Percentiles rank a stretch among this genome's conserved stretches.
These are phyloP conservation scores for Labeo calbasu DNA, from an alignment of 2,797 vertebrate genomes.

Conservation along the genomic window DNA sequence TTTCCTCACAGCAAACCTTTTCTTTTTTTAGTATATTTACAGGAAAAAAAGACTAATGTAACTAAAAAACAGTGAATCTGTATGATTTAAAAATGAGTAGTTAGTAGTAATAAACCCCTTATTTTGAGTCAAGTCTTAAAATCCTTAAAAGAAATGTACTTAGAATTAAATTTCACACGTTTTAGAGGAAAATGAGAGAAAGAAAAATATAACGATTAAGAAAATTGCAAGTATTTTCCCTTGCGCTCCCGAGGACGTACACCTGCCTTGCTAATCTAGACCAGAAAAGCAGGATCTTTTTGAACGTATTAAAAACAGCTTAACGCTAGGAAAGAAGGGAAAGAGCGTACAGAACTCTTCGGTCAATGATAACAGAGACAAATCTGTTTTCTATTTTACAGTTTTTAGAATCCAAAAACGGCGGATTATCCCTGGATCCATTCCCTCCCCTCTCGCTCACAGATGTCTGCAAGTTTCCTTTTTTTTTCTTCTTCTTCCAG, in stretches of 20 bases:
- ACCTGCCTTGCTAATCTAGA: constrained; percentile 79
- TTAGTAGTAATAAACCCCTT: neutral
- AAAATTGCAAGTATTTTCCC: constrained; percentile 78
- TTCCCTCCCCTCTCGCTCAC: constrained; percentile 69
- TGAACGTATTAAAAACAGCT: constrained; percentile 86
- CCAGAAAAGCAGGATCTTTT: constrained; percentile 84
- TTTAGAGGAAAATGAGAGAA: neutral
- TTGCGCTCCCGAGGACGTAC: constrained; percentile 76
- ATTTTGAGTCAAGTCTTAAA: neutral
- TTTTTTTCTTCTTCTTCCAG: constrained; percentile 55
- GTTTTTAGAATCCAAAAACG: constrained; percentile 84
- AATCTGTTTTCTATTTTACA: constrained; percentile 95
- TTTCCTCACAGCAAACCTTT: neutral
- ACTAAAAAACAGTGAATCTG: neutral
- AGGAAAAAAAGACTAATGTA: neutral
- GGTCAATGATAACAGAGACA: constrained; percentile 88
- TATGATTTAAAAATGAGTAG: neutral
- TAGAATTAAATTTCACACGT: neutral
- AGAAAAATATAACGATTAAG: neutral
- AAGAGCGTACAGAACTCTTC: constrained; percentile 89
- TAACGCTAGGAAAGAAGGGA: constrained; percentile 75
- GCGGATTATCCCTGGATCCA: constrained; percentile 78
- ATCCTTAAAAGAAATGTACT: neutral
- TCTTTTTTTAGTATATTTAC: neutral
- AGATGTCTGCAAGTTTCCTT: constrained; percentile 85